Evolutionary conservation across 2,888 invertebrate genomes (phyloP).

Genomic region (Tipula vernalis): DNA sequence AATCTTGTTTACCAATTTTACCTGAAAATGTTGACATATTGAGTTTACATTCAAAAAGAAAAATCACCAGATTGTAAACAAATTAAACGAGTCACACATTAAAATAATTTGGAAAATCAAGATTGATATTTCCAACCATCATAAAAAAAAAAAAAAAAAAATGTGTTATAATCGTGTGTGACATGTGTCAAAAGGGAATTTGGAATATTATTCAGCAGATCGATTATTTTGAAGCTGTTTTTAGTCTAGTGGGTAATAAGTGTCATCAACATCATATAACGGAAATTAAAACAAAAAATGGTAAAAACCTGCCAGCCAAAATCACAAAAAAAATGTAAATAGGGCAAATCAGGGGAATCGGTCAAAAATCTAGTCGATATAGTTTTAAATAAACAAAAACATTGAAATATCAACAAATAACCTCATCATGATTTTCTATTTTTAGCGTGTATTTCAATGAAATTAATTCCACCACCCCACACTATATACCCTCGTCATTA

Average conservation of each 20-base stretch:
- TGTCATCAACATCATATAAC: neutral
- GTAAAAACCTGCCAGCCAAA: neutral
- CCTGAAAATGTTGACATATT: too few relatives aligned
- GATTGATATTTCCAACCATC: neutral
- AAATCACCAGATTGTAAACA: too few relatives aligned
- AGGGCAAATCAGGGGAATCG: too few relatives aligned
- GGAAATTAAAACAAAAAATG: neutral
- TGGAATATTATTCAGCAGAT: neutral
- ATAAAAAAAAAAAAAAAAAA: neutral
- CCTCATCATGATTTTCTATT: neutral
- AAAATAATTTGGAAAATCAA: neutral
- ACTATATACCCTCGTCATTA: neutral
- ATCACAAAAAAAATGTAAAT: too few relatives aligned
- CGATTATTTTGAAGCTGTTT: neutral
- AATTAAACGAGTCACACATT: neutral
- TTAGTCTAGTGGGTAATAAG: neutral
- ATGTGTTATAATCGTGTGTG: neutral
- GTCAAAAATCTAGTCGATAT: neutral
- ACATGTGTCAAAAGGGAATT: neutral
- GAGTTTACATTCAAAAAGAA: too few relatives aligned
- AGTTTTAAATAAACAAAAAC: neutral
- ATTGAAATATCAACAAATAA: neutral
- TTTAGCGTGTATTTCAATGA: neutral
- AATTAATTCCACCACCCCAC: neutral
- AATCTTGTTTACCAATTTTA: too few relatives aligned